phyloP scores from a whole-genome alignment of 2,113 vertebrate species.

The Donacobius atricapilla region DNA sequence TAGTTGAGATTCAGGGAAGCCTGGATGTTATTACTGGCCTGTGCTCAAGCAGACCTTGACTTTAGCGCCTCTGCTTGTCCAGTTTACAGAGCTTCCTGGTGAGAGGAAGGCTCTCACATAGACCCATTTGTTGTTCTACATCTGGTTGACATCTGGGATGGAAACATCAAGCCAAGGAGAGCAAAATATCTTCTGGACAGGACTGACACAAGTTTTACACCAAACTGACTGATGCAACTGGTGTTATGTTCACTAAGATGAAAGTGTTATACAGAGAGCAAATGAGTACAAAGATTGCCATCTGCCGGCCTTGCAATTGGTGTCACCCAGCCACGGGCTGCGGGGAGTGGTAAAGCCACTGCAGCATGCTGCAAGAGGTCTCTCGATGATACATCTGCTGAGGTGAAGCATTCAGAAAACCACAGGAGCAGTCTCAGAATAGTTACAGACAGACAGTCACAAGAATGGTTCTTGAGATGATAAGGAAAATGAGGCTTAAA shows the following conservation, averaged over 20 bases:
- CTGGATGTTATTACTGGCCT: neutral
- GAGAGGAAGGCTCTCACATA: neutral
- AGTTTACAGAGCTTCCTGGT: neutral
- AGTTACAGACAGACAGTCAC: neutral
- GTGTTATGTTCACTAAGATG: neutral
- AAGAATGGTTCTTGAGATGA: neutral
- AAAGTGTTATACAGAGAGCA: neutral
- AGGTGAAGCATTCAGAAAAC: neutral
- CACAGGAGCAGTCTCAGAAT: neutral
- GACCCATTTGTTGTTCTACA: neutral
- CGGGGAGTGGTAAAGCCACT: neutral
- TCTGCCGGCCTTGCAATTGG: neutral
- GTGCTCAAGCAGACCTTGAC: neutral
- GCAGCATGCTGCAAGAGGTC: neutral
- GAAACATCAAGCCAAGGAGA: neutral
- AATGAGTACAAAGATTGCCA: slow-evolving; percentile 13
- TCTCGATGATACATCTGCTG: neutral
- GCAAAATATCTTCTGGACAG: slow-evolving; percentile 23
- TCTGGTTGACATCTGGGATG: slow-evolving; percentile 50
- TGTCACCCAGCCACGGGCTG: neutral
- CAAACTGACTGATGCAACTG: slow-evolving; percentile 4
- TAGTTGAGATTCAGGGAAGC: neutral
- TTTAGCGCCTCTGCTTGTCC: neutral
- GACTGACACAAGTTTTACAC: neutral
- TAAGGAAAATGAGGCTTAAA: neutral